Evolutionary conservation across 2,113 vertebrate species (phyloP).

Genomic region (Datnioides undecimradiatus): DNA sequence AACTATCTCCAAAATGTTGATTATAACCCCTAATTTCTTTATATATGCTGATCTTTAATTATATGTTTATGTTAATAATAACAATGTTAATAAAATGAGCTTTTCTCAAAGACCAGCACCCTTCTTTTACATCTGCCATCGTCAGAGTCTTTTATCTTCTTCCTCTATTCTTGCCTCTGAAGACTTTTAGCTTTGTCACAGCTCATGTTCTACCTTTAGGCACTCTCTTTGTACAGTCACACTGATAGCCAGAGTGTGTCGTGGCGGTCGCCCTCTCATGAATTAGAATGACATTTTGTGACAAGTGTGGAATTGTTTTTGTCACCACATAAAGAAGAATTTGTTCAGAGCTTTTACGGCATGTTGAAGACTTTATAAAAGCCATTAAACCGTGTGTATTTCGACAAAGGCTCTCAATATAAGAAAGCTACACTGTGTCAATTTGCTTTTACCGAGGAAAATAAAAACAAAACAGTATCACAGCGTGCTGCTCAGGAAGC

Average conservation of each 20-base stretch:
- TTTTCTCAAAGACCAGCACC: background rate
- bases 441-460: background rate
- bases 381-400: background rate
- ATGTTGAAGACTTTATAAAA: background rate
- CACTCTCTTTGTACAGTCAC: conserved; percentile 16
- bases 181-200: conserved; percentile 20
- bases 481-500: background rate
- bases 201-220: conserved; percentile 49
- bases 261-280: background rate
- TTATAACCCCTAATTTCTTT: background rate
- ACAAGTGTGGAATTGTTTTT: conserved; percentile 12
- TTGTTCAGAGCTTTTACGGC: background rate
- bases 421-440: background rate
- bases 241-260: background rate
- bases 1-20: background rate
- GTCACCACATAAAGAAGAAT: background rate
- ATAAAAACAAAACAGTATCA: background rate
- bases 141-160: no score
- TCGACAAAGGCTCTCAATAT: background rate
- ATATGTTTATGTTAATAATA: no score
- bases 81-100: background rate
- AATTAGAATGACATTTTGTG: conserved; percentile 6
- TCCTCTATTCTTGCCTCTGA: background rate
- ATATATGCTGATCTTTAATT: background rate
- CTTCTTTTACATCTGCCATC: background rate